A percentile compares a stretch with the other conserved stretches of the same genome.
Evolutionary conservation across 2,797 vertebrate species (phyloP).

Genomic region (Gallinago stenura): DNA sequence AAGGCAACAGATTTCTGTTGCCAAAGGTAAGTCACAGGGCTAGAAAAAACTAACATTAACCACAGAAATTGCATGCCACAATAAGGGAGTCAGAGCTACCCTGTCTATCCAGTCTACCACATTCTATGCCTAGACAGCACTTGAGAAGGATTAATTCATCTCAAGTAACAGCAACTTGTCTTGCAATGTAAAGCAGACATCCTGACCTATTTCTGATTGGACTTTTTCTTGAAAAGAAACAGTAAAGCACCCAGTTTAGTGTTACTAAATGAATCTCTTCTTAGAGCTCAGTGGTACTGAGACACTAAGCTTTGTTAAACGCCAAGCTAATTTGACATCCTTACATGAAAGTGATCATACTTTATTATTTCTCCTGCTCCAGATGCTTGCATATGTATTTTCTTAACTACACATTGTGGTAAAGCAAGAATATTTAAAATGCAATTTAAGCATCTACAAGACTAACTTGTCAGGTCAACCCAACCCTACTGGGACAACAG

Average conservation of each 20-base stretch:
- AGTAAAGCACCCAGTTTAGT: neutral
- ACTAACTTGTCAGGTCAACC: neutral
- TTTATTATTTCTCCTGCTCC: neutral
- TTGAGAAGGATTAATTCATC: neutral
- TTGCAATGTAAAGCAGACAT: neutral
- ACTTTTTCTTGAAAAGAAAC: neutral
- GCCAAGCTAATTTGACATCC: neutral
- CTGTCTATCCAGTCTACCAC: neutral
- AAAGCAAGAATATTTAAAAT: neutral
- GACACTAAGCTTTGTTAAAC: neutral
- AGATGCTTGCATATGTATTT: neutral
- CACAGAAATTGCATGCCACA: neutral
- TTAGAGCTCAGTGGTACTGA: neutral
- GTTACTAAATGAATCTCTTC: neutral
- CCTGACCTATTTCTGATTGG: neutral
- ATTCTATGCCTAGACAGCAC: neutral
- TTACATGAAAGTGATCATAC: neutral
- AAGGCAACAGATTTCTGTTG: neutral
- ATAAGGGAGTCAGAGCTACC: neutral
- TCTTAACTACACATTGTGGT: neutral
- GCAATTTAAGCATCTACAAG: neutral
- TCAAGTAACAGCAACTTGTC: neutral
- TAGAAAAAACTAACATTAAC: neutral
- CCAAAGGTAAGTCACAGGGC: neutral
- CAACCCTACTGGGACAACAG: neutral